These are phyloP conservation scores for Tor tambroides DNA, from an alignment of 2,113 vertebrate genomes.

Conservation along the genomic window DNA sequence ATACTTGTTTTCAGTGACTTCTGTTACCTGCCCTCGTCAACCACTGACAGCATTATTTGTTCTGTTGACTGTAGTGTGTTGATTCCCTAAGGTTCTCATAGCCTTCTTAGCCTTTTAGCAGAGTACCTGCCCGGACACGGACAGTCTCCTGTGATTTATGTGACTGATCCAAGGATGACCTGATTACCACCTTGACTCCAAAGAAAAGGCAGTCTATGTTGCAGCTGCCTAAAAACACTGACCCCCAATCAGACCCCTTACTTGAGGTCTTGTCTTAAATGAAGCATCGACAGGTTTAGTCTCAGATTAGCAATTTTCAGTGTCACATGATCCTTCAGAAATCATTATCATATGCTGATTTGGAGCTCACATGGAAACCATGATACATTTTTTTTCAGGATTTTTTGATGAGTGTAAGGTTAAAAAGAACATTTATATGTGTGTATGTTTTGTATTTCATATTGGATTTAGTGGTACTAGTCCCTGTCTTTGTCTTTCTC, in stretches of 20 bases:
- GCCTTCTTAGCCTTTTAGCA: slow-evolving; percentile 28
- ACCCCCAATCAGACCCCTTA: background rate
- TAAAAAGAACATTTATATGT: too few species aligned
- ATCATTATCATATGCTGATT: background rate
- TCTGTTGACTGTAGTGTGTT: slow-evolving; percentile 14
- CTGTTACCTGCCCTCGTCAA: background rate
- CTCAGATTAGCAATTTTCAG: background rate
- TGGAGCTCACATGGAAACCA: too few species aligned
- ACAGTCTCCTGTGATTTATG: slow-evolving; percentile 26
- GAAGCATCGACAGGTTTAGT: background rate
- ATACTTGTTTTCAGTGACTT: background rate
- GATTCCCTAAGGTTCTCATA: background rate
- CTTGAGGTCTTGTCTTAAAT: background rate
- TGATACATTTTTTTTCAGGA: too few species aligned
- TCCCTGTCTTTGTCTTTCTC: slow-evolving; percentile 5
- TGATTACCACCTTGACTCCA: background rate
- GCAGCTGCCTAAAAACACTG: slow-evolving; percentile 9
- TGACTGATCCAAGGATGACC: slow-evolving; percentile 35
- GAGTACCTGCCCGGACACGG: background rate
- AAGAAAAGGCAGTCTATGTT: background rate
- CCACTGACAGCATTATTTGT: slow-evolving; percentile 7
- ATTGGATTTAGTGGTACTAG: background rate
- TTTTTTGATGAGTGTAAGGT: too few species aligned
- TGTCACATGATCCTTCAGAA: background rate
- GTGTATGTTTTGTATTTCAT: too few species aligned